phyloP scores from a whole-genome alignment of 2,797 vertebrate genomes.

The Pagetopsis macropterus region DNA sequence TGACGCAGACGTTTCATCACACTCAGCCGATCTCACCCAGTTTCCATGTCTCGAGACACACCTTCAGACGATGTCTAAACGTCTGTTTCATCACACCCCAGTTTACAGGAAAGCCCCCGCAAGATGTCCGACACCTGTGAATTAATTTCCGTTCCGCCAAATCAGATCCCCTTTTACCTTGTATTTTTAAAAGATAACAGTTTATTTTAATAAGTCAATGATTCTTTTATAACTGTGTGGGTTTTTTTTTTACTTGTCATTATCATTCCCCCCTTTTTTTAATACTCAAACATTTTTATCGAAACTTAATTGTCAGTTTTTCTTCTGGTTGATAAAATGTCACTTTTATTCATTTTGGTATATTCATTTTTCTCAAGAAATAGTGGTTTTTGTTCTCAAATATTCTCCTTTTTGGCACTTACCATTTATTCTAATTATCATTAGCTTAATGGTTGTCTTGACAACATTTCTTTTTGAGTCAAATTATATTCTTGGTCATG shows the following conservation, averaged over 20 bases:
- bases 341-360: too few species aligned
- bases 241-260: neutral
- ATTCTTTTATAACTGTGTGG: neutral
- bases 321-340: too few species aligned
- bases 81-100: conserved; percentile 10
- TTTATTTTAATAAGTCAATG: neutral
- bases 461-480: too few species aligned
- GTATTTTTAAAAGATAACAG: neutral
- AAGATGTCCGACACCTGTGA: neutral
- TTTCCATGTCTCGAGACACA: neutral
- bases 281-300: too few species aligned
- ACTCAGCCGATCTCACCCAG: conserved; percentile 20
- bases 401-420: too few species aligned
- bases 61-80: conserved; percentile 7
- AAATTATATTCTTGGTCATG: too few species aligned
- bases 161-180: neutral
- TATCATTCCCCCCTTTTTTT: neutral
- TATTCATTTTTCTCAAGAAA: too few species aligned
- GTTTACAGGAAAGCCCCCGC: neutral
- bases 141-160: neutral
- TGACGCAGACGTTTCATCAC: neutral
- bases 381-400: too few species aligned
- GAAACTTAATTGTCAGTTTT: too few species aligned
- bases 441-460: too few species aligned
- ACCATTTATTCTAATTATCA: too few species aligned